phyloP scores from a whole-genome alignment of 2,888 invertebrate species.

The Chrysodeixis includens region DNA sequence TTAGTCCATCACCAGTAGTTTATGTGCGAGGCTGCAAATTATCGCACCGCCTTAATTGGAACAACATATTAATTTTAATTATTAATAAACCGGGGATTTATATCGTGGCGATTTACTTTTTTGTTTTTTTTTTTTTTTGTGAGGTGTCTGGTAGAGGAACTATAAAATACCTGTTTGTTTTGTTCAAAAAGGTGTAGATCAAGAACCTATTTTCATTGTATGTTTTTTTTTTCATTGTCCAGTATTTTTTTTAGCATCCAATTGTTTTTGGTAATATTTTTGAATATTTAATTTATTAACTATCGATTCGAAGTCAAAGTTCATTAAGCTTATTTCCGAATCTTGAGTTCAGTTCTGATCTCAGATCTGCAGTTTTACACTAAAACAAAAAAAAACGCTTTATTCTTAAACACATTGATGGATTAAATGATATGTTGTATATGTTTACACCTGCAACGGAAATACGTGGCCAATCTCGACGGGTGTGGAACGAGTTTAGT shows the following conservation, averaged over 20 bases:
- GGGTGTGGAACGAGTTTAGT: slow-evolving; percentile 59
- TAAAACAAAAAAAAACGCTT: background rate
- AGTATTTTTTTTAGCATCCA: too few relatives aligned
- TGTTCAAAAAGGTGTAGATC: too few relatives aligned
- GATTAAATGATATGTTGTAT: slow-evolving; percentile 16
- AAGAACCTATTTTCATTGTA: too few relatives aligned
- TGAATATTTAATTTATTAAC: too few relatives aligned
- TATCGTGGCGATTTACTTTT: slow-evolving; percentile 15
- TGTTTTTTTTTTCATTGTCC: too few relatives aligned
- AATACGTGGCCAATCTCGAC: slow-evolving; percentile 48
- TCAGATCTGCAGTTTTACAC: too few relatives aligned
- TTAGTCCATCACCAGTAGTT: slow-evolving; percentile 78
- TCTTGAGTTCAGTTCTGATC: too few relatives aligned
- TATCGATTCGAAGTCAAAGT: too few relatives aligned
- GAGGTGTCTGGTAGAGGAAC: background rate
- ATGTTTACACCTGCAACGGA: slow-evolving; percentile 47
- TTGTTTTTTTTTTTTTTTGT: background rate
- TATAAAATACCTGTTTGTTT: background rate
- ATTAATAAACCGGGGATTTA: slow-evolving; percentile 55
- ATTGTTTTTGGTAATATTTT: too few relatives aligned
- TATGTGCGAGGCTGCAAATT: slow-evolving; percentile 75
- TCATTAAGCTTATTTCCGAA: too few relatives aligned
- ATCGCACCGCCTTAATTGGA: slow-evolving; percentile 77
- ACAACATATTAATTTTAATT: slow-evolving; percentile 71
- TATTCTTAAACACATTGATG: background rate